phyloP scores from a whole-genome alignment of 2,797 vertebrate genomes.

The Pelobates cultripes region DNA sequence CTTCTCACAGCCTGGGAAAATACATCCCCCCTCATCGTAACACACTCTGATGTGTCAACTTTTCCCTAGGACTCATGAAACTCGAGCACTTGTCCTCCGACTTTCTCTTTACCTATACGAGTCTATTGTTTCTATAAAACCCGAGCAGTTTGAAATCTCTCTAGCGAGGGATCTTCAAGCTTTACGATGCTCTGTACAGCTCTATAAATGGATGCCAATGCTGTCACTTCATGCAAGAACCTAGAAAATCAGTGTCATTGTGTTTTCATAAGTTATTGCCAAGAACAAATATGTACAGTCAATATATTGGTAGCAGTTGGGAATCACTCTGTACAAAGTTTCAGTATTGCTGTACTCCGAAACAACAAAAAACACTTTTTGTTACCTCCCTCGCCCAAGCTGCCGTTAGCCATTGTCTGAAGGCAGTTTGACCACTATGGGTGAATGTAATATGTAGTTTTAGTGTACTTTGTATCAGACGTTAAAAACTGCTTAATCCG shows the following conservation, averaged over 20 bases:
- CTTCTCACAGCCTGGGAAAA: constrained; percentile 84
- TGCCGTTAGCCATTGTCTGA: too few species aligned
- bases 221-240: not conserved
- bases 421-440: too few species aligned
- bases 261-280: too few species aligned
- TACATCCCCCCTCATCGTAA: constrained; percentile 54
- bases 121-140: not conserved
- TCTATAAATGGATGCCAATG: not conserved
- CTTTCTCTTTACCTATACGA: not conserved
- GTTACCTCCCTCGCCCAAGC: too few species aligned
- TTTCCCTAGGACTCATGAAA: constrained; percentile 68
- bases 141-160: not conserved
- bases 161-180: not conserved
- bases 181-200: not conserved
- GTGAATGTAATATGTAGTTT: too few species aligned
- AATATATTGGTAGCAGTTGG: too few species aligned
- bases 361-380: too few species aligned
- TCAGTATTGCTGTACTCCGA: too few species aligned
- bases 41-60: constrained; percentile 39
- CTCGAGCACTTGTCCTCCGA: constrained; percentile 58
- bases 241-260: not conserved
- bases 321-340: too few species aligned
- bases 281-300: too few species aligned
- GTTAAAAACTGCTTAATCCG: too few species aligned
- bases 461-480: too few species aligned